Conservation (phyloP, 2,888 invertebrate species). For the Sarcophaga rosellei region DNA sequence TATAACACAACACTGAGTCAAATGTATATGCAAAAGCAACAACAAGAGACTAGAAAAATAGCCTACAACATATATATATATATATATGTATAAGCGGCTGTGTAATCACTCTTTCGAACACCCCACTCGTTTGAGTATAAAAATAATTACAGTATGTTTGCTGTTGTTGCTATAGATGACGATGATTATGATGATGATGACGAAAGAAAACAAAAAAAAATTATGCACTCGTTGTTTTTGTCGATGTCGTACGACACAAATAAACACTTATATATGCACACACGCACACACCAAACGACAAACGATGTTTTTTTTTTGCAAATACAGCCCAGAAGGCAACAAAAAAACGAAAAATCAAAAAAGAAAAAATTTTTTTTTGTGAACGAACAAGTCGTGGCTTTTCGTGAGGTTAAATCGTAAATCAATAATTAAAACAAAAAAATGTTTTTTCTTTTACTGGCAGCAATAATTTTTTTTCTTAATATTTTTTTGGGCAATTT, state of each 20-base stretch:
- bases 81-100: neutral
- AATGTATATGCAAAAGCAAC: constrained; percentile 18
- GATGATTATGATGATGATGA: constrained; percentile 10
- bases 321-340: neutral
- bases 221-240: constrained; percentile 30
- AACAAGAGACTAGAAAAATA: neutral
- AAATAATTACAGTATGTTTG: neutral
- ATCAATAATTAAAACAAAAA: constrained; percentile 51
- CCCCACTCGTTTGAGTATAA: constrained; percentile 24
- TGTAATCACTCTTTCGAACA: constrained; percentile 28
- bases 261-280: constrained; percentile 14
- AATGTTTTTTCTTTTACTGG: constrained; percentile 15
- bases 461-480: constrained; percentile 26
- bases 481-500: neutral
- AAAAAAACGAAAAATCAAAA: neutral
- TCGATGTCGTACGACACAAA: constrained; percentile 30
- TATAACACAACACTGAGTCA: constrained; percentile 13
- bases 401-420: constrained; percentile 64
- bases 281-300: constrained; percentile 23
- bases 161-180: constrained; percentile 33
- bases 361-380: constrained; percentile 2
- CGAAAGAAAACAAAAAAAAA: constrained; percentile 31
- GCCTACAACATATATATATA: constrained; percentile 5
- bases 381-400: constrained; percentile 57
- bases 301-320: neutral